Evolutionary conservation across 2,797 vertebrate species (phyloP).

Genomic region (Forpus xanthops): DNA sequence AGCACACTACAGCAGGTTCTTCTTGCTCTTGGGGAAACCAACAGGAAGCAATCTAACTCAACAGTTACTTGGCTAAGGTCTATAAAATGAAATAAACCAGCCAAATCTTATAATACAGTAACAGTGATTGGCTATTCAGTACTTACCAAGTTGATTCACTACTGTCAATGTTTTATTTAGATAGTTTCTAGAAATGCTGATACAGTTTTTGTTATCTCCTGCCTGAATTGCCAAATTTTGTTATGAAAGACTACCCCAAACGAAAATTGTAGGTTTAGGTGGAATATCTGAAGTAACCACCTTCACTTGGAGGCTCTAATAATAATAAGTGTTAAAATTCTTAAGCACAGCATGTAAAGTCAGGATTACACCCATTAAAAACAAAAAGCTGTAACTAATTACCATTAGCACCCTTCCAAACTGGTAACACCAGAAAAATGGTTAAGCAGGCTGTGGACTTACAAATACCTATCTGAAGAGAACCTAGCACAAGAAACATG

Average conservation of each 20-base stretch:
- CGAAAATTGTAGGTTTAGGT: slow-evolving; percentile 19
- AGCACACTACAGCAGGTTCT: slow-evolving; percentile 1
- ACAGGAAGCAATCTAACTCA: slow-evolving; percentile 64
- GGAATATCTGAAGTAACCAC: slow-evolving; percentile 7
- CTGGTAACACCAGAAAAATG: neutral
- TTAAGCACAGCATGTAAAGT: neutral
- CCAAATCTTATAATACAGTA: slow-evolving; percentile 45
- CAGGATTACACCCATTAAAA: neutral
- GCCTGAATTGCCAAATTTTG: neutral
- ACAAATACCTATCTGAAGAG: neutral
- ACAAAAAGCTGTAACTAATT: neutral
- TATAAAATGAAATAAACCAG: slow-evolving; percentile 57
- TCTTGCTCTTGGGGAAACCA: slow-evolving; percentile 38
- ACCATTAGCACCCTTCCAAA: neutral
- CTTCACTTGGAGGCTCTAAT: neutral
- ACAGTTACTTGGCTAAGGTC: slow-evolving; percentile 55
- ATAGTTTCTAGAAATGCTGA: slow-evolving; percentile 46
- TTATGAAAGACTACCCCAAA: slow-evolving; percentile 9
- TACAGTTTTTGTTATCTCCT: neutral
- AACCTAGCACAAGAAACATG: neutral
- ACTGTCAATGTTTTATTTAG: slow-evolving; percentile 37
- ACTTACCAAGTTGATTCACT: slow-evolving; percentile 39
- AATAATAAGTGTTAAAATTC: neutral
- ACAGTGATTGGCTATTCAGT: slow-evolving; percentile 30
- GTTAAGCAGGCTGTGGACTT: neutral